These are phyloP conservation scores for Himalopsyche phryganea DNA, from an alignment of 1,140 invertebrate species.

Conservation along the genomic window DNA sequence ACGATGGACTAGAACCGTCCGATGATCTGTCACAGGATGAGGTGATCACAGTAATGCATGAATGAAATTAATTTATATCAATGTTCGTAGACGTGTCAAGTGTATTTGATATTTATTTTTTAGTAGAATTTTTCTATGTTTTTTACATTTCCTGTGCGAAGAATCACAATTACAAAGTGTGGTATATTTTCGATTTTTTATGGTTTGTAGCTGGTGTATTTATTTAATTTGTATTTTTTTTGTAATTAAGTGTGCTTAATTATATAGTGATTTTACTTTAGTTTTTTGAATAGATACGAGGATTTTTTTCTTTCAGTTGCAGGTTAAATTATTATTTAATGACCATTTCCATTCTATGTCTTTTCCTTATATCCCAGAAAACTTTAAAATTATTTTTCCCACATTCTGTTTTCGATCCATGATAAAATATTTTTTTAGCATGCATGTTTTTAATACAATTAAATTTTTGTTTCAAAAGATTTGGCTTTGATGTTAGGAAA, in stretches of 20 bases:
- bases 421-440: no score
- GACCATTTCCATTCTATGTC: background rate
- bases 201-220: background rate
- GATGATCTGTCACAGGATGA: constrained; percentile 13
- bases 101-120: constrained; percentile 5
- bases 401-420: no score
- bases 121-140: constrained; percentile 4
- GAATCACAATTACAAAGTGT: no score
- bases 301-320: background rate
- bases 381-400: no score
- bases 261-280: constrained; percentile 8
- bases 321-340: background rate
- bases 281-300: background rate
- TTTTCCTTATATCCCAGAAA: background rate
- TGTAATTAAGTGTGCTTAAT: constrained; percentile 2
- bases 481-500: no score
- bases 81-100: constrained; percentile 1
- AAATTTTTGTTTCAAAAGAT: no score
- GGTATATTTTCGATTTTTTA: constrained; percentile 3
- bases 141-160: background rate
- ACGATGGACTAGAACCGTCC: constrained; percentile 4
- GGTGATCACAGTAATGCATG: constrained; percentile 28
- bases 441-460: no score
- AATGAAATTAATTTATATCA: constrained; percentile 1
- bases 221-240: background rate